These are phyloP conservation scores for Phaethornis superciliosus DNA, from an alignment of 2,113 vertebrate genomes.

Conservation along the genomic window DNA sequence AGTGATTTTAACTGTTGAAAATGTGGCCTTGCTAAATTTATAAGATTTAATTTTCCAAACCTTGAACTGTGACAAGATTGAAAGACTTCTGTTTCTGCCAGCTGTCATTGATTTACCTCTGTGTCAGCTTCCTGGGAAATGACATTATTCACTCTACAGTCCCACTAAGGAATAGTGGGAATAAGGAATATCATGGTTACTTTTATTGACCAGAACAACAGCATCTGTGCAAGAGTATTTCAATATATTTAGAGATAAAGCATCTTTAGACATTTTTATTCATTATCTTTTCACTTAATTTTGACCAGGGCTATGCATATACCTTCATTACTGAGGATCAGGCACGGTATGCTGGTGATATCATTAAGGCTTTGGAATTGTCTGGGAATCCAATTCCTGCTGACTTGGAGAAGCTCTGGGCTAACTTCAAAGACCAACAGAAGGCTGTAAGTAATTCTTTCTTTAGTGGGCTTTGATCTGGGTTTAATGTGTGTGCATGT, in stretches of 20 bases:
- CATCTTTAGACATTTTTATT: neutral
- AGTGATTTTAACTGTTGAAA: neutral
- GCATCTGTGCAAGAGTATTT: neutral
- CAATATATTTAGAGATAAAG: neutral
- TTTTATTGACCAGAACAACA: neutral
- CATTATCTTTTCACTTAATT: neutral
- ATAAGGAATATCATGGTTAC: neutral
- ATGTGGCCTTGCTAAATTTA: neutral
- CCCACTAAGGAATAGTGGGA: no score
- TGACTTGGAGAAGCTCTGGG: conserved; percentile 95
- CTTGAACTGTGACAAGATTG: neutral
- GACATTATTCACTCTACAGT: neutral
- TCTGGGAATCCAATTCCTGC: conserved; percentile 87
- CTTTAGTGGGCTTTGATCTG: neutral
- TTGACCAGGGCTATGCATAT: conserved; percentile 89
- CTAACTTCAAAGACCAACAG: conserved; percentile 95
- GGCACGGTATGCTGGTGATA: conserved; percentile 93
- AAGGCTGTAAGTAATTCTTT: conserved; percentile 85
- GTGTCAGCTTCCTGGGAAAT: neutral
- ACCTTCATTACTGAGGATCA: conserved; percentile 98
- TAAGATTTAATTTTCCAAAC: neutral
- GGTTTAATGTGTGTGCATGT: rapidly evolving
- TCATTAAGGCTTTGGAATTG: conserved; percentile 96
- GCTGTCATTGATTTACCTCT: neutral
- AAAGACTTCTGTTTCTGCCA: neutral